phyloP scores from a whole-genome alignment of 2,113 vertebrate species.

The Progne subis region DNA sequence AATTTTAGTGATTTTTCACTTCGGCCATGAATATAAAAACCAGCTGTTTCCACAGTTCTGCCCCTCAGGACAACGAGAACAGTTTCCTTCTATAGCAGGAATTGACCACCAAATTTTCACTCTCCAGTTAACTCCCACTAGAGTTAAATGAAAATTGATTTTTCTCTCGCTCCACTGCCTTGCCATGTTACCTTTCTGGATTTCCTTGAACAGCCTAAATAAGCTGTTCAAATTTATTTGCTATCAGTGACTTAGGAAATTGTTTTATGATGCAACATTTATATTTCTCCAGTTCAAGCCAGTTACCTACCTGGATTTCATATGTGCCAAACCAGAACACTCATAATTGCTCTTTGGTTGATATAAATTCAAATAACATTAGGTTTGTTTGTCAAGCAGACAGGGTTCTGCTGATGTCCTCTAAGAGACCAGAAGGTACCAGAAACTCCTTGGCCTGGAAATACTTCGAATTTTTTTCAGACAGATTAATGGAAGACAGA shows the following conservation, averaged over 20 bases:
- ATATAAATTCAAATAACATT: not conserved
- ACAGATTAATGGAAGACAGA: not conserved
- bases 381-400: not conserved
- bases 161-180: not conserved
- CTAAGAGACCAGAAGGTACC: not conserved
- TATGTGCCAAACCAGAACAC: not conserved
- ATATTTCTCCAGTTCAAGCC: not conserved
- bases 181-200: not conserved
- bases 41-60: not conserved
- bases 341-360: not conserved
- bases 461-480: not conserved
- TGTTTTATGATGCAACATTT: not conserved
- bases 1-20: not conserved
- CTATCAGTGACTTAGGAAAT: not conserved
- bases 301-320: not conserved
- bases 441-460: not conserved
- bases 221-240: not conserved
- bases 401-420: not conserved
- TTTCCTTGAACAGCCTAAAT: not conserved
- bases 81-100: not conserved
- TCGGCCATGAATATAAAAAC: not conserved
- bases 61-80: not conserved
- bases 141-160: constrained; percentile 28
- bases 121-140: not conserved
- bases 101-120: not conserved